phyloP scores from a whole-genome alignment of 2,888 invertebrate species.

The Sphecodes monilicornis region DNA sequence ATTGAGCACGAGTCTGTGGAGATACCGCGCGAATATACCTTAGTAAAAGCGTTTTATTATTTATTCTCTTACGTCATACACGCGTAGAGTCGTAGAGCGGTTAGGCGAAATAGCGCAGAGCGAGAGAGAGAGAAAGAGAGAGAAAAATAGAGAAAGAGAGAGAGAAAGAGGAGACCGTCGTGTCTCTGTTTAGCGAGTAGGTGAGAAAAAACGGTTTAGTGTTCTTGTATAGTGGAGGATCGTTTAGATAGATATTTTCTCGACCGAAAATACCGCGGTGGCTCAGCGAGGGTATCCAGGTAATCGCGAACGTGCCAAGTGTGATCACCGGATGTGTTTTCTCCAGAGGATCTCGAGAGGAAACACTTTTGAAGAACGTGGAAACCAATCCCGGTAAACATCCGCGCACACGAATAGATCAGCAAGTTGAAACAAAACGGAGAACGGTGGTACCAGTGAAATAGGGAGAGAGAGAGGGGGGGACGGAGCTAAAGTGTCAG shows the following conservation, averaged over 20 bases:
- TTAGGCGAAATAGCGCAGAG: conserved; percentile 68
- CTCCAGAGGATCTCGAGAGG: conserved; percentile 47
- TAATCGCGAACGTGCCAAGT: conserved; percentile 73
- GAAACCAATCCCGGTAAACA: conserved; percentile 1
- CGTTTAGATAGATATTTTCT: conserved; percentile 79
- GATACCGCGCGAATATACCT: conserved; percentile 65
- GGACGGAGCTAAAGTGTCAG: conserved; percentile 32
- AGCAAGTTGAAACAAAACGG: conserved; percentile 14
- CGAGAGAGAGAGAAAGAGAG: too few species aligned
- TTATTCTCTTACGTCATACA: conserved; percentile 82
- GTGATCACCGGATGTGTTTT: conserved; percentile 67
- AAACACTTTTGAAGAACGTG: conserved; percentile 36
- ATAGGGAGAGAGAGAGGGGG: neutral
- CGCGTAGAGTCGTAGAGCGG: conserved; percentile 76
- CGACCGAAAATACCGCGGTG: conserved; percentile 76
- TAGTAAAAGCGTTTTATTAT: conserved; percentile 81
- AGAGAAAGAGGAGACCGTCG: conserved; percentile 66
- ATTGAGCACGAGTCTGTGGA: conserved; percentile 26
- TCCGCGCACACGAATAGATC: conserved; percentile 24
- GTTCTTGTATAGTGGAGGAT: conserved; percentile 75
- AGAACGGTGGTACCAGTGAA: conserved; percentile 58
- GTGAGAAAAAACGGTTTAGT: conserved; percentile 75
- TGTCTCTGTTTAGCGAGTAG: conserved; percentile 79
- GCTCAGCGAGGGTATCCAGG: conserved; percentile 75
- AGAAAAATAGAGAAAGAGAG: too few species aligned